Evolutionary conservation across 2,888 invertebrate genomes (phyloP).

Genomic region (Pyrochroa serraticornis): DNA sequence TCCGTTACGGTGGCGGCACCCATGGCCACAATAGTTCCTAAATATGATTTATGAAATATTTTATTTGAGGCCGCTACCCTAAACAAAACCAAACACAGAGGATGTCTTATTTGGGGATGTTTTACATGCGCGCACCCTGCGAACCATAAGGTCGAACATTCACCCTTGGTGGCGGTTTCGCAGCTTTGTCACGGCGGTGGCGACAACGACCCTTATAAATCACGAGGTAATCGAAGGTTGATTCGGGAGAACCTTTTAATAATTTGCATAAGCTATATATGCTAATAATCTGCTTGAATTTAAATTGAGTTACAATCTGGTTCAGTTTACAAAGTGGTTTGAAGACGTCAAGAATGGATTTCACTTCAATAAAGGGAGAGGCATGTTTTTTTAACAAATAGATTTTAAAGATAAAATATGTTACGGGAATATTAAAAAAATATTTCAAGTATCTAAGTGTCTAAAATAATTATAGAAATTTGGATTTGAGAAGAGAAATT

Average conservation of each 20-base stretch:
- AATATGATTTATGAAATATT: conserved; percentile 59
- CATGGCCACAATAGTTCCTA: conserved; percentile 54
- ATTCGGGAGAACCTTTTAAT: background rate
- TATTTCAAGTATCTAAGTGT: too few species aligned
- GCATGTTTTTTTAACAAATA: too few species aligned
- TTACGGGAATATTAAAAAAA: too few species aligned
- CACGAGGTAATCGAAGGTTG: conserved; percentile 25
- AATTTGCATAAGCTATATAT: too few species aligned
- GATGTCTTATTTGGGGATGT: conserved; percentile 33
- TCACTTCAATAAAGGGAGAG: too few species aligned
- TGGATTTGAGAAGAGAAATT: too few species aligned
- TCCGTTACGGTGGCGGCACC: conserved; percentile 48
- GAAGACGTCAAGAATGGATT: too few species aligned
- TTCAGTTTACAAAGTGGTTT: too few species aligned
- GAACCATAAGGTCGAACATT: conserved; percentile 37
- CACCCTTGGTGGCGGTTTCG: conserved; percentile 33
- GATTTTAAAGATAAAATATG: too few species aligned
- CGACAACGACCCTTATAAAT: conserved; percentile 36
- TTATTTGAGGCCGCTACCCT: conserved; percentile 55
- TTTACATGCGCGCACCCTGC: conserved; percentile 40
- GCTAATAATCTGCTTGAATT: too few species aligned
- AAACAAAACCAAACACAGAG: conserved; percentile 51
- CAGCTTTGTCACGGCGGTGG: conserved; percentile 43
- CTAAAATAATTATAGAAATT: too few species aligned
- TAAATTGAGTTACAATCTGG: too few species aligned